Conservation (phyloP, 1,140 invertebrate genomes). For the Aradophagus sp. region DNA sequence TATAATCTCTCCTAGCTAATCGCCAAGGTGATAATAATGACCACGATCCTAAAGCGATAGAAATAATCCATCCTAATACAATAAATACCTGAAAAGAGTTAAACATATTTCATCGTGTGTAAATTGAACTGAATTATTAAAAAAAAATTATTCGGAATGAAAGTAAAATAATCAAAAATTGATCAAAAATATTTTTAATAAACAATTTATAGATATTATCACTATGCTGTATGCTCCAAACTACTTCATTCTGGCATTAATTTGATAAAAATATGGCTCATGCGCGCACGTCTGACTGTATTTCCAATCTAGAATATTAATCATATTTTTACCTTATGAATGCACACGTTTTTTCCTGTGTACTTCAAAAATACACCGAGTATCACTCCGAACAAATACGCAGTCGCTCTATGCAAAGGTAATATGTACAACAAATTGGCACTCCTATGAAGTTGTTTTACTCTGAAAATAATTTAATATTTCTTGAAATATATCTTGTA, state of each 20-base stretch:
- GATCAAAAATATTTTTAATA: background rate
- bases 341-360: constrained; percentile 66
- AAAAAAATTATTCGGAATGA: too few species aligned
- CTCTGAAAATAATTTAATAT: constrained; percentile 69
- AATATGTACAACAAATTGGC: constrained; percentile 79
- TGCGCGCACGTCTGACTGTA: too few species aligned
- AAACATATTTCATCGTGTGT: constrained; percentile 5
- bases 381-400: constrained; percentile 79
- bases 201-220: too few species aligned
- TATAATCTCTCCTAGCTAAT: constrained; percentile 77
- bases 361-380: constrained; percentile 78
- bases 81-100: constrained; percentile 71
- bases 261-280: too few species aligned
- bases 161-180: background rate
- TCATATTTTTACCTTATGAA: constrained; percentile 67
- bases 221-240: too few species aligned
- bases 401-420: constrained; percentile 78
- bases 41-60: constrained; percentile 73
- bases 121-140: constrained; percentile 1
- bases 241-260: too few species aligned
- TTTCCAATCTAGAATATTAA: background rate
- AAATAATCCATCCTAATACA: constrained; percentile 76
- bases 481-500: background rate
- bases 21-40: constrained; percentile 78
- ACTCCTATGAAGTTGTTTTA: constrained; percentile 80